Conservation (phyloP, 2,797 vertebrate genomes). For the Spinus olivaceus region DNA sequence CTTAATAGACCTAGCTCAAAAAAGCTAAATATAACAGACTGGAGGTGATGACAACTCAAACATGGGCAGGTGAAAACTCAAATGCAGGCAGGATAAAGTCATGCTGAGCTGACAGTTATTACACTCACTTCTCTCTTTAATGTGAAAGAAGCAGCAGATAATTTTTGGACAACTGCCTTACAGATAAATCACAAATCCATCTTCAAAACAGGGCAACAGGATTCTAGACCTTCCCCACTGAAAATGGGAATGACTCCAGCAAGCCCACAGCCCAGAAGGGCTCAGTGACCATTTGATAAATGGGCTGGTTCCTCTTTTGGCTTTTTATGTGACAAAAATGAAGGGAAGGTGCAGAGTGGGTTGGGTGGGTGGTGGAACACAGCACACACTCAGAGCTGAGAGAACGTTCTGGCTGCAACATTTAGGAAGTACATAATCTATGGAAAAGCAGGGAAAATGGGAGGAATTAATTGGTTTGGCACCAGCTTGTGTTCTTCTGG, state of each 20-base stretch:
- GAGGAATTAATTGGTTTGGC: not conserved
- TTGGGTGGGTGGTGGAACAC: fast-evolving
- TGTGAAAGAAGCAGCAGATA: not conserved
- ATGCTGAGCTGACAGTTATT: not conserved
- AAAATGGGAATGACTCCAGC: not conserved
- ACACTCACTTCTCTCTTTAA: not conserved
- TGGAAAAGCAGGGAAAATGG: not conserved
- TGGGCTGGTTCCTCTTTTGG: fast-evolving
- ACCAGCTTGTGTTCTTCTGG: not conserved
- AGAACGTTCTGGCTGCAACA: not conserved
- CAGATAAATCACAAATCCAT: not conserved
- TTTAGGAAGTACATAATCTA: not conserved
- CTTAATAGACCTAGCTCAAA: too few relatives aligned
- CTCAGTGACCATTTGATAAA: not conserved
- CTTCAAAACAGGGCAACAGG: not conserved
- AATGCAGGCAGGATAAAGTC: not conserved
- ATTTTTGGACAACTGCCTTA: not conserved
- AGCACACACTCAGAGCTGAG: not conserved
- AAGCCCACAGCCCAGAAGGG: not conserved
- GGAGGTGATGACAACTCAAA: not conserved
- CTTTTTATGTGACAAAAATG: fast-evolving
- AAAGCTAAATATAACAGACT: too few relatives aligned
- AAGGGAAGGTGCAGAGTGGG: not conserved
- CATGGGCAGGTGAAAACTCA: not conserved
- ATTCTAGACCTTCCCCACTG: not conserved